Evolutionary conservation across 2,797 vertebrate genomes (phyloP), one percentile per base, ranked within the genome.

Genomic region (Erpetoichthys calabaricus): DNA sequence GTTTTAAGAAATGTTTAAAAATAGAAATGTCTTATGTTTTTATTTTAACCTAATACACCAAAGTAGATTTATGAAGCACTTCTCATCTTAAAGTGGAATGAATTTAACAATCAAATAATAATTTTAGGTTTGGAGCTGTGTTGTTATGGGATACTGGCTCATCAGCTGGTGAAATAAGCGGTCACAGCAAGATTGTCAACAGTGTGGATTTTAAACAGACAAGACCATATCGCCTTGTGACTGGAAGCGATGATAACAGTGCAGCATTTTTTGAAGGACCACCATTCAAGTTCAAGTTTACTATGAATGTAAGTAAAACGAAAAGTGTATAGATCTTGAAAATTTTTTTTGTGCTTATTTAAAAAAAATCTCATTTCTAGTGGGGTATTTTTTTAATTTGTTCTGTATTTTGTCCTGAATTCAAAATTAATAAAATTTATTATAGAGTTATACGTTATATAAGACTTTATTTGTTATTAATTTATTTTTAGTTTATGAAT

Each of bases 81-180:
- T 41, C 3, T n/a, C 9, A 41, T 51, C 50, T 5, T 41, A 51
- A n/a, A n/a, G 9, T 51, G 50, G 50, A 51, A 41, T n/a, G 25
- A 25, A 1, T 25, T 25, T 25, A 25, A 25, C 25, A 25, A 25
- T 25, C 25, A 2, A 1, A 25, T 25, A 49, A 55, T 43, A 61
- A 42, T 54, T 70, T 51, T 63, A 96, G 95, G 72, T 98, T 88
- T 2, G 95, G 88, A 3, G 77, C 91, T 0, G 93, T 96, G 62
- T 95, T 99, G 75, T 75, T 98, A 58, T 97, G 91, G 92, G 94
- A 99, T 70, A 80, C 83, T 1, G 96, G 95, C 7, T 93, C 91
- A 6, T 90, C 93, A 0, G 93, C 97, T 47, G 96, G 96, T 0
- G 90, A 94, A 42, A 70, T 98, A 51, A 78, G 81, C 0, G 90